Percentiles rank a stretch among this genome's conserved stretches.
phyloP scores from a whole-genome alignment of 2,113 vertebrate species.

The Seriola rivoliana region DNA sequence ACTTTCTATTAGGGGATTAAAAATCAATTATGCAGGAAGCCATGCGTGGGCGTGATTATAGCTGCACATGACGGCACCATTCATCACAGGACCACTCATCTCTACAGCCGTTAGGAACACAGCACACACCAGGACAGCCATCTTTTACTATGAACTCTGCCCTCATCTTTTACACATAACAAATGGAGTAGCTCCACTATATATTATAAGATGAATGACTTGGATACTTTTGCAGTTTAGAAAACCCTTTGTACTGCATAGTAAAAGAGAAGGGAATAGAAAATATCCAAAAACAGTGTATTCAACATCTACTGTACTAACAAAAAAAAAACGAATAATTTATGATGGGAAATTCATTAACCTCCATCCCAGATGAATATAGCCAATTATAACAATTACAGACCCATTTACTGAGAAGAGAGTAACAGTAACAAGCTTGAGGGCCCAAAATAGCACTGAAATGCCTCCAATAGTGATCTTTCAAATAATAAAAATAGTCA shows the following conservation, averaged over 20 bases:
- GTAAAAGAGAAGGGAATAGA: constrained; percentile 14
- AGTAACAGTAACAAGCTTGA: constrained; percentile 31
- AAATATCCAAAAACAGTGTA: constrained; percentile 19
- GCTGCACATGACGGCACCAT: constrained; percentile 82
- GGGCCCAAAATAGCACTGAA: constrained; percentile 8
- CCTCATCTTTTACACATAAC: constrained; percentile 68
- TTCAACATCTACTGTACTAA: constrained; percentile 10
- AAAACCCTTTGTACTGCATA: background rate
- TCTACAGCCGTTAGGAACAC: constrained; percentile 79
- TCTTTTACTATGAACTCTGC: constrained; percentile 75
- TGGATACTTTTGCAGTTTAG: constrained; percentile 15
- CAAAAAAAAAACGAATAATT: constrained; percentile 24
- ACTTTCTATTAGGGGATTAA: constrained; percentile 89
- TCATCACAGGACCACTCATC: constrained; percentile 85
- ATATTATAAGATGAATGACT: constrained; percentile 55
- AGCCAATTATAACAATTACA: constrained; percentile 57
- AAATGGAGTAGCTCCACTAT: constrained; percentile 54
- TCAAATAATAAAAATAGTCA: constrained; percentile 25
- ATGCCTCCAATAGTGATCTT: constrained; percentile 14
- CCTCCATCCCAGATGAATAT: constrained; percentile 45
- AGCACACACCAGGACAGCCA: constrained; percentile 68
- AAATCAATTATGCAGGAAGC: constrained; percentile 88
- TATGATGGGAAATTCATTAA: constrained; percentile 21
- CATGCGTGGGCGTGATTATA: constrained; percentile 86
- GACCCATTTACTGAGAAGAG: constrained; percentile 39